A percentile compares a stretch with the other conserved stretches of the same genome.
These are phyloP conservation scores for Meghimatium bilineatum DNA, from an alignment of 2,888 invertebrate genomes.

Conservation along the genomic window DNA sequence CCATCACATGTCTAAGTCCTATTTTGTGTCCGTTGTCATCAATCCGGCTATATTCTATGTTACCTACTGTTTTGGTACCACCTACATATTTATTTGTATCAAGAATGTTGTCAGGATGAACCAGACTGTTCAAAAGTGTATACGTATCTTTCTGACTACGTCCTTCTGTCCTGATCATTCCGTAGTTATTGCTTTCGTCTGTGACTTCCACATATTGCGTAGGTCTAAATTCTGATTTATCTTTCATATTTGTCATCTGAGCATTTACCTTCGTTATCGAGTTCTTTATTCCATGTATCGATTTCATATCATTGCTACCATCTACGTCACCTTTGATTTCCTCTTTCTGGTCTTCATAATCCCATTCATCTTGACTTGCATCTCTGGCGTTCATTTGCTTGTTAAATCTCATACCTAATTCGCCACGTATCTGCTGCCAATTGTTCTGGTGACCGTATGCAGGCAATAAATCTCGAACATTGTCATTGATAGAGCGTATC, in stretches of 20 bases:
- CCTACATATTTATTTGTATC: not conserved
- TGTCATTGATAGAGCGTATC: not conserved
- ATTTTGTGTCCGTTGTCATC: not conserved
- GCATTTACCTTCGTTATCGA: too few relatives aligned
- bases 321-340: not conserved
- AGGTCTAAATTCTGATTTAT: too few relatives aligned
- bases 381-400: not conserved
- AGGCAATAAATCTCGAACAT: not conserved
- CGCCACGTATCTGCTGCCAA: not conserved
- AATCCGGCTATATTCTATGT: not conserved
- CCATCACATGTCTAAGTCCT: not conserved
- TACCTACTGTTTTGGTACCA: not conserved
- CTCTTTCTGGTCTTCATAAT: not conserved
- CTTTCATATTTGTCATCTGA: too few relatives aligned
- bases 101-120: too few relatives aligned
- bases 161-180: too few relatives aligned
- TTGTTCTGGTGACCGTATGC: not conserved
- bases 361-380: not conserved
- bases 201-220: too few relatives aligned
- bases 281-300: not conserved
- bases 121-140: too few relatives aligned
- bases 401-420: not conserved
- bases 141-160: too few relatives aligned
- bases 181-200: too few relatives aligned
- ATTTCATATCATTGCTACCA: not conserved